Percentiles rank a stretch among this genome's conserved stretches.
Conservation (phyloP, 2,113 vertebrate genomes). For the Oceanites oceanicus region DNA sequence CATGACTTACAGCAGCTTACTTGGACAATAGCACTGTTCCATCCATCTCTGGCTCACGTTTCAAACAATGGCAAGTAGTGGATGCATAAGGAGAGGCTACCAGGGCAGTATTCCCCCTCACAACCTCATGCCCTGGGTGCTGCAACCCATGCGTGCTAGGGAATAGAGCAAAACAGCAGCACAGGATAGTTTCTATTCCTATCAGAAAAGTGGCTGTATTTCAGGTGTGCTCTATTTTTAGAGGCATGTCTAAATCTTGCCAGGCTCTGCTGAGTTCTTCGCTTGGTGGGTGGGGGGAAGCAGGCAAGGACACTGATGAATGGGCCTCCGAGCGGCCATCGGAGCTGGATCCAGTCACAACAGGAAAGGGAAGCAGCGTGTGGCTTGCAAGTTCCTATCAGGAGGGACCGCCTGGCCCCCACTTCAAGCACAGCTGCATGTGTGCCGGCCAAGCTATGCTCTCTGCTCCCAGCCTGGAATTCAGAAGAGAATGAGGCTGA, state of each 20-base stretch:
- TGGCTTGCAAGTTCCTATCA: neutral
- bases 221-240: neutral
- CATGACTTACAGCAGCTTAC: fast-evolving
- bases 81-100: neutral
- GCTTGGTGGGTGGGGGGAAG: neutral
- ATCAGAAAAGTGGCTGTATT: neutral
- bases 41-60: neutral
- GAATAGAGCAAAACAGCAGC: neutral
- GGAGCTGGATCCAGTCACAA: neutral
- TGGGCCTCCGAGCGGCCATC: neutral
- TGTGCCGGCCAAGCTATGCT: neutral
- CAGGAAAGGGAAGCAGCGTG: neutral
- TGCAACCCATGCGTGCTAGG: fast-evolving
- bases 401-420: neutral
- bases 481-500: neutral
- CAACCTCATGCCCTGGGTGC: neutral
- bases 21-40: neutral
- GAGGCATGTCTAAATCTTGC: neutral
- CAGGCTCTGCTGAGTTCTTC: neutral
- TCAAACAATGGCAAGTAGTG: fast-evolving
- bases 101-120: neutral
- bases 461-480: neutral
- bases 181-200: neutral
- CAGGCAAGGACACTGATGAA: neutral
- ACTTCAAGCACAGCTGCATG: neutral